Conservation (phyloP, 2,888 invertebrate species). For the Hypomecis punctinalis region DNA sequence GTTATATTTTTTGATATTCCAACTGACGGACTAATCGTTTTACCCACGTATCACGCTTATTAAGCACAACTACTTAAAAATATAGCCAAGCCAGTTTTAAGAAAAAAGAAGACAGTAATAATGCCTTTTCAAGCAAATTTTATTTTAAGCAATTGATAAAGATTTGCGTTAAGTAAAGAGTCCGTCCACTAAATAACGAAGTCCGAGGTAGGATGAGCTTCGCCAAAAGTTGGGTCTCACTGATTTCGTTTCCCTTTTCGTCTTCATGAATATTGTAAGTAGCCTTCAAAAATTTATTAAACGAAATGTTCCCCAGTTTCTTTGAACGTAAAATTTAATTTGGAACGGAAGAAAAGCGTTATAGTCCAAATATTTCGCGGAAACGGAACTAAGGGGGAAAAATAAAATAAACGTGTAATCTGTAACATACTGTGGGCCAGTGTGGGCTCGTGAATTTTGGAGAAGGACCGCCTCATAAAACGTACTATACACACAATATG, state of each 20-base stretch:
- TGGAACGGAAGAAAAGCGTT: constrained; percentile 42
- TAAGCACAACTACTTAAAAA: too few species aligned
- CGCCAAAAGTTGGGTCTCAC: constrained; percentile 48
- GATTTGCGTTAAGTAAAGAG: constrained; percentile 39
- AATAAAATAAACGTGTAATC: constrained; percentile 25
- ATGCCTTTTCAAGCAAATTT: constrained; percentile 15
- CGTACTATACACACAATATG: too few species aligned
- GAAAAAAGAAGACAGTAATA: neutral
- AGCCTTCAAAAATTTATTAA: constrained; percentile 56
- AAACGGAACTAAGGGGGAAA: constrained; percentile 27
- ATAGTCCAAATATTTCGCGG: constrained; percentile 50
- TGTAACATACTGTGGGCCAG: constrained; percentile 11
- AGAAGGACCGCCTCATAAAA: neutral
- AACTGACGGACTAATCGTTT: too few species aligned
- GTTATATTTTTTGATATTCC: too few species aligned
- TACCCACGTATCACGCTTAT: too few species aligned
- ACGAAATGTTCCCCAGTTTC: constrained; percentile 52
- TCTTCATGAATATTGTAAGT: constrained; percentile 56
- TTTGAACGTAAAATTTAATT: constrained; percentile 57
- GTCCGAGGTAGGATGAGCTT: constrained; percentile 35
- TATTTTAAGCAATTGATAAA: constrained; percentile 28
- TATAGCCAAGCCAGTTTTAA: neutral
- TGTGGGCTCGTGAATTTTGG: constrained; percentile 11
- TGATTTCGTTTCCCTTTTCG: constrained; percentile 52
- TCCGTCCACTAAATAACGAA: constrained; percentile 40